Percentiles rank a stretch among this genome's conserved stretches.
Evolutionary conservation across 2,888 invertebrate species (phyloP).

Genomic region (Aphidoletes aphidimyza): DNA sequence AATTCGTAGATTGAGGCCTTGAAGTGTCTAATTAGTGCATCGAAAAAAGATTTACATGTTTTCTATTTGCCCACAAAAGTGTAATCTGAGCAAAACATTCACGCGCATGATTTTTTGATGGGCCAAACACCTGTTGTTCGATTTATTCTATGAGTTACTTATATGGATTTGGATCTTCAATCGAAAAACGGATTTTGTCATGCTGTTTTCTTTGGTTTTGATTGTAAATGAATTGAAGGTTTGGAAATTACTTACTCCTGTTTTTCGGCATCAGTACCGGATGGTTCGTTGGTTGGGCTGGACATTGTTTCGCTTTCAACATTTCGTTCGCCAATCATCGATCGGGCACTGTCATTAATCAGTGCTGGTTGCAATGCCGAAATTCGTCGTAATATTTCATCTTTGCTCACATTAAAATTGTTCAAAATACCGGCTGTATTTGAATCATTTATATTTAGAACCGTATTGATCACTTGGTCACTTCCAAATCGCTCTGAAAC

Average conservation of each 20-base stretch:
- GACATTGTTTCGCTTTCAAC: not conserved
- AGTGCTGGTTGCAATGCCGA: not conserved
- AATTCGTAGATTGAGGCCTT: no score
- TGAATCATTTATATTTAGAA: conserved; percentile 42
- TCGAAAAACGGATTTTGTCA: no score
- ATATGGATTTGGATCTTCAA: no score
- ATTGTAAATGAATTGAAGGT: no score
- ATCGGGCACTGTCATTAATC: not conserved
- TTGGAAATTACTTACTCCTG: not conserved
- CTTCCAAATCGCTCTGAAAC: not conserved
- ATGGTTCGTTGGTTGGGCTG: not conserved
- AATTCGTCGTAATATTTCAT: conserved; percentile 43
- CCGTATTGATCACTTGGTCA: not conserved
- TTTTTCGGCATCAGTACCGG: not conserved
- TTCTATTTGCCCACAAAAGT: no score
- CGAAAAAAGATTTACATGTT: no score
- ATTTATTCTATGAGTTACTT: not conserved
- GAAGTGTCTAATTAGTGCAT: no score
- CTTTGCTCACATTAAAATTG: conserved; percentile 43
- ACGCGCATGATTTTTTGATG: no score
- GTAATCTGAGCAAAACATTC: no score
- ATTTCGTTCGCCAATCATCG: not conserved
- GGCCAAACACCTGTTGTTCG: not conserved
- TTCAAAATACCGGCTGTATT: not conserved
- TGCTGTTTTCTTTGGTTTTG: not conserved